Percentiles rank a stretch among this genome's conserved stretches.
Conservation (phyloP, 2,113 vertebrate genomes). For the Colaptes auratus region DNA sequence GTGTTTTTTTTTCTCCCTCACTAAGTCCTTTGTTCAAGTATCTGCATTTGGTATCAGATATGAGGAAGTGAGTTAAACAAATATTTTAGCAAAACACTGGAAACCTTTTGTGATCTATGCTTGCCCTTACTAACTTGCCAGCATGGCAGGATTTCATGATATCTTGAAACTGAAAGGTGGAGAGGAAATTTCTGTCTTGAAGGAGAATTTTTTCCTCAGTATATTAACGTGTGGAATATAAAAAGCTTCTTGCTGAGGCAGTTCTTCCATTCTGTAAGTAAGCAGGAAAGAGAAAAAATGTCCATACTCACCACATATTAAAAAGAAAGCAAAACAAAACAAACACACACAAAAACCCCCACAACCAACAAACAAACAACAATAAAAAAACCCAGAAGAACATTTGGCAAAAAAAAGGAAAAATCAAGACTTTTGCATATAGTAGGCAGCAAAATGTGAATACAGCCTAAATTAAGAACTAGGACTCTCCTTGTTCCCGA, state of each 20-base stretch:
- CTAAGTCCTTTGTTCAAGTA: background rate
- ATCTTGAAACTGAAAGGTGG: background rate
- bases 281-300: background rate
- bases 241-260: background rate
- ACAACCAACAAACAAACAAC: too few species aligned
- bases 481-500: background rate
- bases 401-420: background rate
- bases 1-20: background rate
- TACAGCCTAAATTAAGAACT: background rate
- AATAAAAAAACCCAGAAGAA: too few species aligned
- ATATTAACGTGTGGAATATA: background rate
- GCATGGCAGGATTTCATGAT: background rate
- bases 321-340: background rate
- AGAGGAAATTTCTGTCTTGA: background rate
- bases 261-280: background rate
- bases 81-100: background rate
- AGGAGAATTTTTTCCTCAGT: background rate
- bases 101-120: background rate
- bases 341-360: too few species aligned
- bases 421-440: background rate
- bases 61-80: background rate
- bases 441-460: background rate
- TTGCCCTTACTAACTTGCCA: background rate
- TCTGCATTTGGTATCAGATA: background rate
- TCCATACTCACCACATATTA: background rate